Evolutionary conservation across 2,888 invertebrate species (phyloP), one percentile per base, ranked within the genome.

Genomic region (Cephalotes varians): DNA sequence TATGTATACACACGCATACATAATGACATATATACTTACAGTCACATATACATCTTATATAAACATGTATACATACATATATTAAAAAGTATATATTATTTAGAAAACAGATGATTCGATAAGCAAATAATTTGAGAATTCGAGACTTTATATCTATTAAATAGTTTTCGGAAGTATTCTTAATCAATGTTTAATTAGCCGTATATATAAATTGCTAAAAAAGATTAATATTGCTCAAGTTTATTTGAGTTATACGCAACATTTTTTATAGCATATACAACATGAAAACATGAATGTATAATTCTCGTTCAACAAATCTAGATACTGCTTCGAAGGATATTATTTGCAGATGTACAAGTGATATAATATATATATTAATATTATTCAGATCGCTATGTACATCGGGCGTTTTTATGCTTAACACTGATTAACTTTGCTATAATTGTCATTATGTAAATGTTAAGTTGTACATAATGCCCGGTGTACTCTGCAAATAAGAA

Each of bases 151-250:
- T 34, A 62, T 64, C 31, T 54, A 31, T 56, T 56, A 10, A 79
- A 73, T 18, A 58, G 15, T 58, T 60, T 73, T 62, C 15, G 7
- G 51, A 31, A 67, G 1, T 18, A 77, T 56, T 54, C 31, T 67
- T 44, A 18, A 77, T 44, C 54, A 77, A n/a, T 56, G 4, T 79
- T 69, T 56, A 58, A 69, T 10, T 18, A 65, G 28, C 40, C 21
- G 1, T 37, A 37, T 37, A 65, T 5, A 56, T 34, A 44, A 56
- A 44, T 56, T 56, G 18, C 28, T 40, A 34, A 34, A 34, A 56
- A 56, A 69, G 31, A 34, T 69, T 56, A 77, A 67, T 56, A 44
- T 79, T 79, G 69, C 77, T 79, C 77, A 79, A 79, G 12, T 79
- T 64, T 51, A 51, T 76, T 79, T 79, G 77, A 69, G 34, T 74